Conservation (phyloP, 2,797 vertebrate genomes). For the Rhynchonycteris naso region DNA sequence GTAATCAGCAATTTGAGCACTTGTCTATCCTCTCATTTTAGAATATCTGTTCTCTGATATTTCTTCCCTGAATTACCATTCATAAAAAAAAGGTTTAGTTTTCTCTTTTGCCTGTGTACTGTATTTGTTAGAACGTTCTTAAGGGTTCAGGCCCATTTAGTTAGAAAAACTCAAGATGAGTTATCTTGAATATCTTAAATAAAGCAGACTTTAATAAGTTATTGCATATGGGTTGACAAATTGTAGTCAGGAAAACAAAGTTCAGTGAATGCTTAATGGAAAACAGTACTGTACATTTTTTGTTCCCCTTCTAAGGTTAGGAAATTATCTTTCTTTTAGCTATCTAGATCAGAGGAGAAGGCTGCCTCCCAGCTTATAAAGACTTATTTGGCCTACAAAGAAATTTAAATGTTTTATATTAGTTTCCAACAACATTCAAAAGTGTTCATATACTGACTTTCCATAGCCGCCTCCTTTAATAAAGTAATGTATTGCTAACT, state of each 20-base stretch:
- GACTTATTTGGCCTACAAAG: not conserved
- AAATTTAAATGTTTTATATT: not conserved
- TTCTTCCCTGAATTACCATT: conserved; percentile 19
- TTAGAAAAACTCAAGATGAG: not conserved
- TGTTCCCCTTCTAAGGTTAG: not conserved
- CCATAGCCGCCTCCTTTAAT: too few species aligned
- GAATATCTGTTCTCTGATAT: not conserved
- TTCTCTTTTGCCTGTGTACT: not conserved
- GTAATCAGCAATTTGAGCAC: not conserved
- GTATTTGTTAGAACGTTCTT: not conserved
- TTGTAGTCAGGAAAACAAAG: not conserved
- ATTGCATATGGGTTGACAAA: not conserved
- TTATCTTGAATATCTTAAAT: not conserved
- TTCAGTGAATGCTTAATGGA: not conserved
- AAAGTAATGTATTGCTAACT: not conserved
- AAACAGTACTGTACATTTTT: not conserved
- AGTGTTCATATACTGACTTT: not conserved
- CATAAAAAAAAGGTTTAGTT: not conserved
- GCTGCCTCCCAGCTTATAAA: not conserved
- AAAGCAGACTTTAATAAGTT: not conserved
- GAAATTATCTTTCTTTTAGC: not conserved
- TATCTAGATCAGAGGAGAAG: not conserved
- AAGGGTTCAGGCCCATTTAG: not conserved
- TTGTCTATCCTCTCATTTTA: not conserved
- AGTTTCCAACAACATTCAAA: not conserved